Evolutionary conservation across 2,113 vertebrate genomes (phyloP), one percentile per base, ranked within the genome.

Genomic region (Pterophyllum scalare): DNA sequence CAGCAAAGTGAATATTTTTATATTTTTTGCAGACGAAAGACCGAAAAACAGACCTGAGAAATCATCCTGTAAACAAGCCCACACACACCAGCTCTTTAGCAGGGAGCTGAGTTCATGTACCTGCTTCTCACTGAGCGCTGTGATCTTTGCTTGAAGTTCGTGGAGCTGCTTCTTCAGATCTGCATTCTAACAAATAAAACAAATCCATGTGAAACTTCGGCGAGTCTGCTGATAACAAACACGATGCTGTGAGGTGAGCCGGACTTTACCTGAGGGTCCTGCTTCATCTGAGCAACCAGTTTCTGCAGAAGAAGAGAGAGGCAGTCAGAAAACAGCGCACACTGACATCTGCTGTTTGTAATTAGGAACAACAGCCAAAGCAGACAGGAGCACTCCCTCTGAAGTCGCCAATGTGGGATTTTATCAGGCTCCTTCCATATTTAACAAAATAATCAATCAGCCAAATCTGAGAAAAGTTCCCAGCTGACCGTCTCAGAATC

Each of bases 81-180:
- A 0, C 19, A 3, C n/a, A 70, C 5, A 20, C 2, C 5, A 28
- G 64, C 64, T 46, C 15, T 1, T 72, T 31, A 14, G 77, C 77
- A 7, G 28, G 2, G 14, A 65, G 31, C 10, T 20, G 22, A 2
- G 20, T 35, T 52, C 5, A 1, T 22, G 3, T 46, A 99, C 98
- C 98, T 99, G 98, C 94, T 99, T 99, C 95, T 99, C 98, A 93
- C 98, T 99, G 95, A 99, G 96, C 62, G 98, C 97, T 88, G 98
- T 99, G 95, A 99, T 99, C 97, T 99, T 99, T 86, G 98, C 98
- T 95, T 99, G 98, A 87, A 98, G 97, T 96, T 99, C 98, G 88
- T 99, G 98, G 93, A 99, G 97, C 87, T 99, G 98, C 95, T 99
- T 99, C 96, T 99, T 99, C 96, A 99, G 96, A 96, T 99, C 98